Base-by-base conservation (phyloP, 37 sponge, comb jelly and placozoan species). In the Crambe crambe region DNA sequence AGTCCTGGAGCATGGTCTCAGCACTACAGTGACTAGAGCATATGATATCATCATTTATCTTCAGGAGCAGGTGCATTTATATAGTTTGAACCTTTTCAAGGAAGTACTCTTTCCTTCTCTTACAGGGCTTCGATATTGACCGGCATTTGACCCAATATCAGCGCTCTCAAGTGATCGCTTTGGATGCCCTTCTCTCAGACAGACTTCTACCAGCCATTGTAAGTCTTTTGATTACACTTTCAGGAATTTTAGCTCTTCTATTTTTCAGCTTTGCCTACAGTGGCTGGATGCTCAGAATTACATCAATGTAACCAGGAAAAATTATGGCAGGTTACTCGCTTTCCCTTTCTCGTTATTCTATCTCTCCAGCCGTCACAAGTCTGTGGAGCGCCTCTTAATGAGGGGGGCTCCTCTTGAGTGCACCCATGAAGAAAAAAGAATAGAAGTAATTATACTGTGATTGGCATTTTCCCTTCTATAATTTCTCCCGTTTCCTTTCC, bases 251-350 rank as follows among this genome's bases (percentile, higher is more conserved):
- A 68, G 18, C 8, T 21, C 35, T 34, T 27, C 18, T 23, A 21
- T 60, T 25, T 8, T 37, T 32, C 29, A 89, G 90, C 67, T 89
- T n/a, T 84, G 84, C 41, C 27, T 43, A n/a, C 76, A 51, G 6
- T 89, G 90, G 90, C 3, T 84, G 56, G 85, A 89, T 29, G 61
- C 54, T 62, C 67, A 89, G 71, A 89, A 89, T 81, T 89, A 83
- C 47, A 15, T 78, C 17, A 71, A 74, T 40, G 27, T 84, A 57
- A 89, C 90, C 54, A 51, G 85, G 38, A 42, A 20, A n/a, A 69
- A 42, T 70, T 84, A 84, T 34, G 64, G 65, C 22, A 67, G 59
- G 25, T n/a, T 80, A 9, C 59, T 84, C 4, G 8, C 40, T 6
- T 89, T 89, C 41, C 90, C 90, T 4, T 26, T 89, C 42, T 62